Percentiles rank a stretch among this genome's conserved stretches.
Evolutionary conservation across 2,888 invertebrate species (phyloP).

Genomic region (Desoria tigrina): DNA sequence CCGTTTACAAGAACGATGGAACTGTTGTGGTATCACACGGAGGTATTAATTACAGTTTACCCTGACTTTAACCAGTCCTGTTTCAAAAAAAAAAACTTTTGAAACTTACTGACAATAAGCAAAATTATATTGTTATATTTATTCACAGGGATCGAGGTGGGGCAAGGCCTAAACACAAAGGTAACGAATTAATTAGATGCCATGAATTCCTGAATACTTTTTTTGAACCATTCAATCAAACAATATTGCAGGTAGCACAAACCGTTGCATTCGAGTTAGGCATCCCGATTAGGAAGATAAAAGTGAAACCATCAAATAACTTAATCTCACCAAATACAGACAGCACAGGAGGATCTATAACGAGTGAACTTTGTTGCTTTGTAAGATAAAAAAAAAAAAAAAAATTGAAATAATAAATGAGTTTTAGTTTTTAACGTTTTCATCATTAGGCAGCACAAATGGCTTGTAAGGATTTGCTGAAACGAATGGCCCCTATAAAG

Average conservation of each 20-base stretch:
- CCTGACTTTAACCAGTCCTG: neutral
- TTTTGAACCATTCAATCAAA: neutral
- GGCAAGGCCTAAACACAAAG: conserved; percentile 60
- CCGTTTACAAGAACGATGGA: conserved; percentile 61
- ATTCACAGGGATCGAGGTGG: conserved; percentile 58
- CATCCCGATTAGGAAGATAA: conserved; percentile 56
- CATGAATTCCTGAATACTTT: neutral
- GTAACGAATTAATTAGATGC: too few relatives aligned
- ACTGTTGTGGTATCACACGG: conserved; percentile 58
- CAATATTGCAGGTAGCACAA: conserved; percentile 58
- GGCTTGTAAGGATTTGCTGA: conserved; percentile 55
- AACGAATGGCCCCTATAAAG: conserved; percentile 56
- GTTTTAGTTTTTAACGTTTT: neutral
- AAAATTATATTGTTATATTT: conserved; percentile 5
- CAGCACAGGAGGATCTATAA: conserved; percentile 55
- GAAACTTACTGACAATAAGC: conserved; percentile 3
- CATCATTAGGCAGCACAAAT: conserved; percentile 54
- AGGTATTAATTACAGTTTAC: too few relatives aligned
- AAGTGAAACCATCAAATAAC: conserved; percentile 56
- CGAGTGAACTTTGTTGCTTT: conserved; percentile 56
- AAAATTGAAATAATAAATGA: neutral
- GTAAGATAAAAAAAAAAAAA: conserved; percentile 50
- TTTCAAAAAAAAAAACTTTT: neutral
- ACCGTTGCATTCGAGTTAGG: conserved; percentile 57
- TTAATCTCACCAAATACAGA: conserved; percentile 55